These are phyloP conservation scores for Homarus gammarus DNA, from an alignment of 2,888 invertebrate genomes.

Conservation along the genomic window DNA sequence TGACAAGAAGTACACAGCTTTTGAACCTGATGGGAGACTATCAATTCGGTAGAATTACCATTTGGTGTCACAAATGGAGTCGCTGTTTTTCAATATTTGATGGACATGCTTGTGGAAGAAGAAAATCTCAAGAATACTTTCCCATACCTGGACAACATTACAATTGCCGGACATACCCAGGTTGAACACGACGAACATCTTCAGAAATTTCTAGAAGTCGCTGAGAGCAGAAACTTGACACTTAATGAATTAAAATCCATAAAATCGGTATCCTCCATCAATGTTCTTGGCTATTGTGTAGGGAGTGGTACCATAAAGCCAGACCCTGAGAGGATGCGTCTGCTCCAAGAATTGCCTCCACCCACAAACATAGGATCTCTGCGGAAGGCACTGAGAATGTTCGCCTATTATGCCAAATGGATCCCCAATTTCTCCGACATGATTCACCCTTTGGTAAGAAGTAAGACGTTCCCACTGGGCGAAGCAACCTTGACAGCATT, in stretches of 20 bases:
- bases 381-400: no score
- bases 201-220: not conserved
- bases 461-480: no score
- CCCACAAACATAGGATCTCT: no score
- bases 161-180: not conserved
- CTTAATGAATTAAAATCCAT: not conserved
- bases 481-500: no score
- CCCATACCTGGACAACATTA: not conserved
- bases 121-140: not conserved
- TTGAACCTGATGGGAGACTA: not conserved
- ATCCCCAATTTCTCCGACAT: no score
- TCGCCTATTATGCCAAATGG: no score
- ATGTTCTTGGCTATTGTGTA: no score
- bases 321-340: no score
- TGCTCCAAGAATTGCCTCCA: no score
- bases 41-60: slow-evolving; percentile 13
- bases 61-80: slow-evolving; percentile 22
- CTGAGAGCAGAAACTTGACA: not conserved
- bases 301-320: no score
- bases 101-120: not conserved
- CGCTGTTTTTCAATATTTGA: not conserved
- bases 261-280: no score
- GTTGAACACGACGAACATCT: slow-evolving; percentile 2
- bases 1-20: not conserved
- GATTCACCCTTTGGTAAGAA: no score